phyloP scores from a whole-genome alignment of 2,797 vertebrate genomes.

The Acanthurus leucopareius region DNA sequence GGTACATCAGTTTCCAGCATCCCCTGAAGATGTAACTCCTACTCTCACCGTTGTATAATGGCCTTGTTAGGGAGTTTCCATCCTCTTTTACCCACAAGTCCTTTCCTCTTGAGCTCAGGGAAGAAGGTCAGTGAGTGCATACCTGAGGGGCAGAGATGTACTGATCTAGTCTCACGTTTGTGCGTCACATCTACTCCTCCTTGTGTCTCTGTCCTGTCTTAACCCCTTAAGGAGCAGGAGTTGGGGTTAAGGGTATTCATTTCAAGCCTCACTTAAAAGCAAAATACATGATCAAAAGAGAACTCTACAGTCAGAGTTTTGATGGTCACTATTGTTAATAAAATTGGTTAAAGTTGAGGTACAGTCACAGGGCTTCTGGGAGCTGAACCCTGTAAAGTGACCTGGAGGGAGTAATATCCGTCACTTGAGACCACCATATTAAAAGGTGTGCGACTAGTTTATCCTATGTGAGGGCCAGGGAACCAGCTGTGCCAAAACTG shows the following conservation, averaged over 20 bases:
- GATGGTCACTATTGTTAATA: constrained; percentile 32
- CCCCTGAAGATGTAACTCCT: constrained; percentile 10
- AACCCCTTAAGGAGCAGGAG: background rate
- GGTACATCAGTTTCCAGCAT: background rate
- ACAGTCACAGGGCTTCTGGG: constrained; percentile 38
- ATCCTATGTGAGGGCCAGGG: constrained; percentile 30
- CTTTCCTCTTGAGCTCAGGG: constrained; percentile 35
- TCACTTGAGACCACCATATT: constrained; percentile 55
- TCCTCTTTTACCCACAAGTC: constrained; percentile 35
- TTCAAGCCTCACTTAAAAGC: background rate
- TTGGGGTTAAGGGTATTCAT: constrained; percentile 3
- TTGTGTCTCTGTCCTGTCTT: constrained; percentile 19
- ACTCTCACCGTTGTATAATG: constrained; percentile 11
- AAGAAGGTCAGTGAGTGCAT: constrained; percentile 50
- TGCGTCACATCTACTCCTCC: constrained; percentile 5
- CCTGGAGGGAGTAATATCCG: constrained; percentile 59
- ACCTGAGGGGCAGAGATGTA: constrained; percentile 22
- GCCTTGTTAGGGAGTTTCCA: constrained; percentile 31
- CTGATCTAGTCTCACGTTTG: constrained; percentile 31
- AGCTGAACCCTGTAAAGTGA: constrained; percentile 29
- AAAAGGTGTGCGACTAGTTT: constrained; percentile 48
- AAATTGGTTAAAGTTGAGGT: constrained; percentile 55
- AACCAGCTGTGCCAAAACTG: constrained; percentile 45
- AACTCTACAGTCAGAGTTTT: constrained; percentile 16
- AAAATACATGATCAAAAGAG: constrained; percentile 18